phyloP scores from a whole-genome alignment of 2,888 invertebrate species.

The Lasioglossum villosulum region DNA sequence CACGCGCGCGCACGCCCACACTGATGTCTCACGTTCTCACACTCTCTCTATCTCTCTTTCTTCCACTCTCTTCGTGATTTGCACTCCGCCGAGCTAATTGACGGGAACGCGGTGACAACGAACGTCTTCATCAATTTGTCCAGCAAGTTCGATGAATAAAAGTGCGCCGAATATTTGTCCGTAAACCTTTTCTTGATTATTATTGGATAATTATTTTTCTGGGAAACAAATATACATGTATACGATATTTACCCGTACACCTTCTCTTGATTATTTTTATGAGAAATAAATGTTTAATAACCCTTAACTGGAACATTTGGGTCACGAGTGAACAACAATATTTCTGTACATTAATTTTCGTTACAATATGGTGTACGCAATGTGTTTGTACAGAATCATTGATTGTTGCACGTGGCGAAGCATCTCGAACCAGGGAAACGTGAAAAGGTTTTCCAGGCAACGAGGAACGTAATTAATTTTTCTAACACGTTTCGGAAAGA shows the following conservation, averaged over 20 bases:
- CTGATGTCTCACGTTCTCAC: background rate
- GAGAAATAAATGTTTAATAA: too few species aligned
- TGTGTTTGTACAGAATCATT: background rate
- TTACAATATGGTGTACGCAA: too few species aligned
- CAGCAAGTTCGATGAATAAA: background rate
- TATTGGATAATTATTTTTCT: too few species aligned
- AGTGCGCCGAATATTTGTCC: background rate
- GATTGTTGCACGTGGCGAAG: background rate
- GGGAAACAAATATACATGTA: too few species aligned
- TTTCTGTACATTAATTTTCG: too few species aligned
- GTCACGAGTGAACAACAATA: too few species aligned
- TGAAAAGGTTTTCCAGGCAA: background rate
- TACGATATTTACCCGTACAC: too few species aligned
- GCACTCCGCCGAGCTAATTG: constrained; percentile 43
- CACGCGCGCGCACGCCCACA: constrained; percentile 39
- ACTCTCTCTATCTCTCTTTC: background rate
- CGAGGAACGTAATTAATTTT: constrained; percentile 48
- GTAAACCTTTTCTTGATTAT: too few species aligned
- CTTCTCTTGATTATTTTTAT: too few species aligned
- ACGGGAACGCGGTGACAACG: constrained; percentile 15
- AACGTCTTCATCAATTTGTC: constrained; percentile 41
- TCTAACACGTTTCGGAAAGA: constrained; percentile 50
- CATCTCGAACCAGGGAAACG: background rate
- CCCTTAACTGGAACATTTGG: too few species aligned
- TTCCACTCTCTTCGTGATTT: constrained; percentile 31